phyloP scores from a whole-genome alignment of 2,113 vertebrate genomes.

The Megaptera novaeangliae region DNA sequence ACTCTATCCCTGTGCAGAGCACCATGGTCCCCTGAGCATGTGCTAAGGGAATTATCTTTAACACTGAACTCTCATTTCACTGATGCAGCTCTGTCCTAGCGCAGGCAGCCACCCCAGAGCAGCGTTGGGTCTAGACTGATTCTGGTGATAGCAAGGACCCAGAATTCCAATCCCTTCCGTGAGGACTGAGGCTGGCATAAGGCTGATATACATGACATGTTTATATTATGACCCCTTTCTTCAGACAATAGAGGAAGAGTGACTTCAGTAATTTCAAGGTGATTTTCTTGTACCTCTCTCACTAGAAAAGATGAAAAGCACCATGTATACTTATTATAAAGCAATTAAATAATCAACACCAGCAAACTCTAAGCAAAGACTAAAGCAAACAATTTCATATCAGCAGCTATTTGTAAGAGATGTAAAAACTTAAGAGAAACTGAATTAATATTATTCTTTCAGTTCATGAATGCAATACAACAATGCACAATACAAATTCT shows the following conservation, averaged over 20 bases:
- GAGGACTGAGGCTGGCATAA: not conserved
- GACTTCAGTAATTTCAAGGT: not conserved
- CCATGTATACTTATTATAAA: not conserved
- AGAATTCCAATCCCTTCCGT: not conserved
- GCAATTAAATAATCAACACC: not conserved
- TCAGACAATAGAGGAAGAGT: not conserved
- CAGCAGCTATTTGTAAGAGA: not conserved
- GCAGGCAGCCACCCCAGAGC: not conserved
- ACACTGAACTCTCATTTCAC: not conserved
- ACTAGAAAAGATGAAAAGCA: not conserved
- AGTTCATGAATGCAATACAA: not conserved
- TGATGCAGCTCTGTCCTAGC: not conserved
- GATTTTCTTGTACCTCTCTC: not conserved
- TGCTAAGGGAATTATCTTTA: not conserved
- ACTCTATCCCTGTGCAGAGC: too few species aligned
- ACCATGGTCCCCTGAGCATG: not conserved
- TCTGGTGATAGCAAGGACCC: not conserved
- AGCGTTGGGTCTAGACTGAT: accelerated
- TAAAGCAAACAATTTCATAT: not conserved
- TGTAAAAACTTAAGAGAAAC: not conserved
- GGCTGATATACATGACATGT: not conserved
- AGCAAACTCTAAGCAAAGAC: not conserved
- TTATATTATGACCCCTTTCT: not conserved
- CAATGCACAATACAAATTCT: not conserved
- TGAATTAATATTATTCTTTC: not conserved